These are phyloP conservation scores for Raphicerus campestris DNA, from an alignment of 2,113 vertebrate genomes.

Conservation along the genomic window DNA sequence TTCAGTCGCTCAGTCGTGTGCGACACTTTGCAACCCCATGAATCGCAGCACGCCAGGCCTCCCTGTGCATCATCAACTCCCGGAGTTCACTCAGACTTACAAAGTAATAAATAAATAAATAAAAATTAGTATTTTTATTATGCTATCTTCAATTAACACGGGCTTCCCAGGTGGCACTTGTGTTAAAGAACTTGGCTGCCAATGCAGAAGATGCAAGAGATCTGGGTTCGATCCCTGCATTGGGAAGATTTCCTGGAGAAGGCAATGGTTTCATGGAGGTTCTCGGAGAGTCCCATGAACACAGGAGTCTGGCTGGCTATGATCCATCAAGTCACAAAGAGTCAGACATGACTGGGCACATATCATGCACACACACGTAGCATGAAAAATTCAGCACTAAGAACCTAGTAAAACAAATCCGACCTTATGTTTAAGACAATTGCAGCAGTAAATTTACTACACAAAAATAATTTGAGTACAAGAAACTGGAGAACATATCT, in stretches of 20 bases:
- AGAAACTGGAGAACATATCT: rapidly evolving
- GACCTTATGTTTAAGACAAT: not conserved
- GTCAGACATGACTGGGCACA: not conserved
- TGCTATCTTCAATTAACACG: not conserved
- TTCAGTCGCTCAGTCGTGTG: too few species aligned
- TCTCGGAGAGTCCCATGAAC: not conserved
- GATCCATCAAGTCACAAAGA: not conserved
- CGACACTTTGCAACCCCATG: rapidly evolving
- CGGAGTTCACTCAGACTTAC: too few species aligned
- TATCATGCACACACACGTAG: not conserved
- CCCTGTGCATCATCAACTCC: too few species aligned
- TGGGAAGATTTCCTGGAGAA: not conserved
- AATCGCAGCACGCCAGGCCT: too few species aligned
- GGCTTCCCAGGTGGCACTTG: not conserved
- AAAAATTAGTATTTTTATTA: not conserved
- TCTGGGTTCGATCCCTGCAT: not conserved
- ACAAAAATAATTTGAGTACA: not conserved
- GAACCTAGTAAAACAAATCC: not conserved
- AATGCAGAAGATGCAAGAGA: not conserved
- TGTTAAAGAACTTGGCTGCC: not conserved
- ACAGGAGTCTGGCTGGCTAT: not conserved
- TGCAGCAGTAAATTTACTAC: not conserved
- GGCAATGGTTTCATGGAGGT: not conserved
- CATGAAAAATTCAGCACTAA: not conserved
- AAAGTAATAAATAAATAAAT: not conserved